Evolutionary conservation across 2,888 invertebrate species (phyloP).

Genomic region (Pammene fasciana): DNA sequence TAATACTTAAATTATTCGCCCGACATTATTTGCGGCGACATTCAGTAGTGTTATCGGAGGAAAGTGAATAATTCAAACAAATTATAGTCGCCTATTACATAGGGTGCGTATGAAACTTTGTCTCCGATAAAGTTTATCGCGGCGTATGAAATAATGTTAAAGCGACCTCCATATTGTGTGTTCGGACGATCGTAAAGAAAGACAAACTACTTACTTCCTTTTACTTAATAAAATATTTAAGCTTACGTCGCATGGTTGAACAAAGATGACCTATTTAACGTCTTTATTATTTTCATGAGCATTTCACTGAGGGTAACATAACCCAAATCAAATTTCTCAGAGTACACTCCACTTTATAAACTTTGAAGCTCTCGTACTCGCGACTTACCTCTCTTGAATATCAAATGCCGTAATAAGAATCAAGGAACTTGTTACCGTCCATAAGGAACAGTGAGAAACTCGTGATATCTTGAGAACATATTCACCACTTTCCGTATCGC

Average conservation of each 20-base stretch:
- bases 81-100: slow-evolving; percentile 39
- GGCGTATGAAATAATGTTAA: slow-evolving; percentile 57
- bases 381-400: slow-evolving; percentile 40
- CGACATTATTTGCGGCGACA: slow-evolving; percentile 33
- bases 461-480: slow-evolving; percentile 51
- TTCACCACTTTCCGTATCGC: slow-evolving; percentile 64
- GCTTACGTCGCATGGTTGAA: not conserved
- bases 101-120: slow-evolving; percentile 50
- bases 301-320: slow-evolving; percentile 1
- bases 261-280: not conserved
- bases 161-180: slow-evolving; percentile 59
- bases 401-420: slow-evolving; percentile 41
- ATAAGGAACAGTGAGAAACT: slow-evolving; percentile 39
- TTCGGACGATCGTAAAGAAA: slow-evolving; percentile 57
- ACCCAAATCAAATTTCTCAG: slow-evolving; percentile 25
- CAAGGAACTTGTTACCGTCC: slow-evolving; percentile 40
- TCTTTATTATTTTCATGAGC: not conserved
- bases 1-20: slow-evolving; percentile 37
- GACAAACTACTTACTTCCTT: slow-evolving; percentile 50
- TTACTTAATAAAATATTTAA: slow-evolving; percentile 6
- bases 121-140: slow-evolving; percentile 56
- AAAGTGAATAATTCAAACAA: slow-evolving; percentile 41
- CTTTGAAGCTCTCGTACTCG: slow-evolving; percentile 30
- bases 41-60: slow-evolving; percentile 37
- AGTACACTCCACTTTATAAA: slow-evolving; percentile 31